Conservation (phyloP, 2,113 vertebrate genomes). For the Cavia porcellus region DNA sequence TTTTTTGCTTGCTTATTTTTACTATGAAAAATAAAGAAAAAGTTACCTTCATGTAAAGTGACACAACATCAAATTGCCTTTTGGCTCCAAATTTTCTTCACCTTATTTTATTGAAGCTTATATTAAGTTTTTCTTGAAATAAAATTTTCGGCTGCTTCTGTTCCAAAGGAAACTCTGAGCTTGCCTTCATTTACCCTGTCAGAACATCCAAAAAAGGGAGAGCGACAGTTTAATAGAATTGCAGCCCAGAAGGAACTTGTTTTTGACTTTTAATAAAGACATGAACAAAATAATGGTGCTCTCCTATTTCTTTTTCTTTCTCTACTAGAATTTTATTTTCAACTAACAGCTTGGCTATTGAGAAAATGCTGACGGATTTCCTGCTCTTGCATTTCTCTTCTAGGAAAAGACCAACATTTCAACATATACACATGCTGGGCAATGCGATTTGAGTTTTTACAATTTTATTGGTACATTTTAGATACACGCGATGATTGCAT, state of each 20-base stretch:
- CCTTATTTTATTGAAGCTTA: background rate
- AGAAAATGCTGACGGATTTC: background rate
- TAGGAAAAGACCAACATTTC: background rate
- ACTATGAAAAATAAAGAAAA: background rate
- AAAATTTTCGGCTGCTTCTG: background rate
- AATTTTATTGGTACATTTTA: no score
- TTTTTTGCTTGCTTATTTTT: background rate
- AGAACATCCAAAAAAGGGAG: background rate
- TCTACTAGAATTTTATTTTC: background rate
- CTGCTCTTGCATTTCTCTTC: background rate
- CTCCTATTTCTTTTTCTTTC: background rate
- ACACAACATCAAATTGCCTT: background rate
- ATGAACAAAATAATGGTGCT: background rate
- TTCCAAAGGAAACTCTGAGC: background rate
- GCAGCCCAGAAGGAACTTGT: background rate
- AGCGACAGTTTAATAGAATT: rapidly evolving
- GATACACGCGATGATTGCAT: no score
- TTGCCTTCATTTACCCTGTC: background rate
- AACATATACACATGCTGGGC: background rate
- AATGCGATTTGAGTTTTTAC: no score
- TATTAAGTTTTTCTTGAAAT: conserved; percentile 54
- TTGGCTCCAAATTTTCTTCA: conserved; percentile 36
- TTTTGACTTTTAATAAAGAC: background rate
- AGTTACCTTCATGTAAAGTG: background rate
- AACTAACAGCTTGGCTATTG: background rate